phyloP scores from a whole-genome alignment of 2,113 vertebrate species.

The Vireo altiloquus region DNA sequence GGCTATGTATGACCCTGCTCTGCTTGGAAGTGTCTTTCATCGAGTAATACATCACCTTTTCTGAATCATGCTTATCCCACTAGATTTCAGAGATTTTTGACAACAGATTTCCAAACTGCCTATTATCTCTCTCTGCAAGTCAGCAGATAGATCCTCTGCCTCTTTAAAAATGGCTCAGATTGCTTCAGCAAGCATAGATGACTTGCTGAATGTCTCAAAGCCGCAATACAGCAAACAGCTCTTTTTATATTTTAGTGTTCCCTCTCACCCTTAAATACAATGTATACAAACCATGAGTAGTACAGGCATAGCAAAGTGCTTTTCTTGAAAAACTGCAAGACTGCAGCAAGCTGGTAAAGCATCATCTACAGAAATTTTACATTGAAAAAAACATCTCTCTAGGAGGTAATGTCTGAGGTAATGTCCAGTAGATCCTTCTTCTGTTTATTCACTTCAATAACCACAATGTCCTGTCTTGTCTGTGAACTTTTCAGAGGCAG shows the following conservation, averaged over 20 bases:
- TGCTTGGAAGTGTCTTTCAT: not conserved
- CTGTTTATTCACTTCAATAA: not conserved
- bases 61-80: not conserved
- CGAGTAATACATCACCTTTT: not conserved
- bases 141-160: not conserved
- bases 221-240: not conserved
- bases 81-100: not conserved
- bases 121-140: not conserved
- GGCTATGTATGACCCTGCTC: not conserved
- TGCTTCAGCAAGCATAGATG: not conserved
- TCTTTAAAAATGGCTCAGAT: not conserved
- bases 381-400: not conserved
- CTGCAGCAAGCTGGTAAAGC: not conserved
- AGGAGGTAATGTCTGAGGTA: accelerated
- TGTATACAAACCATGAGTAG: not conserved
- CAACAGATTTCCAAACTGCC: not conserved
- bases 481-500: constrained; percentile 80
- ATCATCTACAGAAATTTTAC: not conserved
- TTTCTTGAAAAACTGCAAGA: not conserved
- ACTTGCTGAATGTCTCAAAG: not conserved
- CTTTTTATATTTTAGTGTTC: not conserved
- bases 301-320: not conserved
- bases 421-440: not conserved
- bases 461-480: not conserved
- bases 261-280: not conserved